Evolutionary conservation across 2,888 invertebrate species (phyloP).

Genomic region (Gortyna flavago): DNA sequence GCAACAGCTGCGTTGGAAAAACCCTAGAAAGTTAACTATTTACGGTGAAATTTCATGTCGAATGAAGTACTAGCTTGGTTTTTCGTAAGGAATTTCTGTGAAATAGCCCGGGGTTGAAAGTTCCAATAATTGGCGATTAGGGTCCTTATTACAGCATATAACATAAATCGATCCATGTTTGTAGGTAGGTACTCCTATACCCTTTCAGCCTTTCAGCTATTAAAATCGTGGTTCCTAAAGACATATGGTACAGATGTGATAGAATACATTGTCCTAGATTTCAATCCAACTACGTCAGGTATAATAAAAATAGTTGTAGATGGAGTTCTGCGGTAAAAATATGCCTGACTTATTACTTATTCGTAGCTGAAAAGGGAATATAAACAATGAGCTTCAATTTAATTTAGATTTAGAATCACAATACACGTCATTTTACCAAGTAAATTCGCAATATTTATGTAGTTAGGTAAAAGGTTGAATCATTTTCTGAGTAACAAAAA

Average conservation of each 20-base stretch:
- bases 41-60: neutral
- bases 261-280: conserved; percentile 10
- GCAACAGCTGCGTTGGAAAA: neutral
- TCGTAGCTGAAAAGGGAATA: conserved; percentile 26
- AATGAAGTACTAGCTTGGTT: neutral
- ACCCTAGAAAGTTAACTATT: conserved; percentile 8
- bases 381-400: conserved; percentile 15
- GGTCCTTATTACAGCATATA: conserved; percentile 7
- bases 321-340: conserved; percentile 12
- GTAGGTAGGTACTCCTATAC: neutral
- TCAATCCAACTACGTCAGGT: conserved; percentile 19
- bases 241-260: neutral
- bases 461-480: conserved; percentile 10
- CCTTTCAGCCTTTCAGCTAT: neutral
- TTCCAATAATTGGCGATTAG: conserved; percentile 33
- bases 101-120: neutral
- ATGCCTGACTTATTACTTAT: too few species aligned
- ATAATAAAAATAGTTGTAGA: conserved; percentile 21
- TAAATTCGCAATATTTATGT: conserved; percentile 25
- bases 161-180: conserved; percentile 5
- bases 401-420: conserved; percentile 20
- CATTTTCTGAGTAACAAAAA: conserved; percentile 8
- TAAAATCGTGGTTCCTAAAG: neutral
- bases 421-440: conserved; percentile 3
- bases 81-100: conserved; percentile 2